Evolutionary conservation across 2,797 vertebrate species (phyloP).

Genomic region (Anguilla megastoma): DNA sequence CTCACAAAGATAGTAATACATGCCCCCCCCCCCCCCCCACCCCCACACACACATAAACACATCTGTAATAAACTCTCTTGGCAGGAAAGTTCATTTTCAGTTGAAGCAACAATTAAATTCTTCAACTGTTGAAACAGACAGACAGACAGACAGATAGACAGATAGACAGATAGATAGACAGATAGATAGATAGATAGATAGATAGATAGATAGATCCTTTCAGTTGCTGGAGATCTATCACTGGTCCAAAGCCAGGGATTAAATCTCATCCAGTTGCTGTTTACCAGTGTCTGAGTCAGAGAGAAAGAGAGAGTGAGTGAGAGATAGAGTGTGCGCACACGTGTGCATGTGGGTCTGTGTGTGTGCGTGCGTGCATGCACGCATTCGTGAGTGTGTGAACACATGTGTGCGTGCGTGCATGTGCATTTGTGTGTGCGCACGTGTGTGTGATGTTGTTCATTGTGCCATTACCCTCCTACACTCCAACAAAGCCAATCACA

Average conservation of each 20-base stretch:
- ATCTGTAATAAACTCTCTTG: background rate
- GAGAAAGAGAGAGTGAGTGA: background rate
- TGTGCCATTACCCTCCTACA: background rate
- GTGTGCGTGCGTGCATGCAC: background rate
- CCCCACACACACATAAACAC: no score
- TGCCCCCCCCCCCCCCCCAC: no score
- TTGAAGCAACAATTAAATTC: no score
- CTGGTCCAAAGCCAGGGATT: slow-evolving; percentile 27
- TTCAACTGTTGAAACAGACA: background rate
- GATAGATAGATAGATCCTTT: slow-evolving; percentile 12
- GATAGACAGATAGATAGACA: background rate
- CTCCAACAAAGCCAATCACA: background rate
- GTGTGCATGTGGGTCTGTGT: background rate
- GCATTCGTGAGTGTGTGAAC: no score
- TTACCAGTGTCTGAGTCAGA: slow-evolving; percentile 9
- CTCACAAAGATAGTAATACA: no score
- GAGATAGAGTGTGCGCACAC: background rate
- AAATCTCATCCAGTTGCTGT: slow-evolving; percentile 36
- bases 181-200: background rate
- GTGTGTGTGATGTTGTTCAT: background rate
- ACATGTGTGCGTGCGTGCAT: no score
- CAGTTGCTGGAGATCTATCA: slow-evolving; percentile 19
- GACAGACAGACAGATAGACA: background rate
- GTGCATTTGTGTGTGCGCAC: no score
- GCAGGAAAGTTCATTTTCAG: background rate